These are phyloP conservation scores for Platysteira castanea DNA, from an alignment of 2,113 vertebrate species.

Conservation along the genomic window DNA sequence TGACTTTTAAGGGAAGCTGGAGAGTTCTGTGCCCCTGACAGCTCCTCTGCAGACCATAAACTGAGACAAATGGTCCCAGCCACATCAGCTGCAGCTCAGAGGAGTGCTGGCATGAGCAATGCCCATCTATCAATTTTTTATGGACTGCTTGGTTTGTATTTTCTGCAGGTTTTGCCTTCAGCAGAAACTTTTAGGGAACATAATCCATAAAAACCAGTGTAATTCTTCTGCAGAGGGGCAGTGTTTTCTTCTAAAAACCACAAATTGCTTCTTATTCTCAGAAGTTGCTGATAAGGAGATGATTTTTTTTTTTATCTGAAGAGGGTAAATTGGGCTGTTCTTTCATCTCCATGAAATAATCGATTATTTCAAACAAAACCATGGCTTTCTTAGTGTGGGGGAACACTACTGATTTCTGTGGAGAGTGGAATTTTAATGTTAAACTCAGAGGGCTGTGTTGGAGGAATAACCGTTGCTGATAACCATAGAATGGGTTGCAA, in stretches of 20 bases:
- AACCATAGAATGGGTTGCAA: not conserved
- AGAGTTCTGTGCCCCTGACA: not conserved
- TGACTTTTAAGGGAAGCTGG: not conserved
- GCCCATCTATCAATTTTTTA: not conserved
- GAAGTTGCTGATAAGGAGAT: not conserved
- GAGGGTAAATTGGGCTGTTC: not conserved
- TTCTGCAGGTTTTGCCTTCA: not conserved
- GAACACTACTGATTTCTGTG: not conserved
- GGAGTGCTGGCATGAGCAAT: not conserved
- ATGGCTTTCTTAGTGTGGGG: not conserved
- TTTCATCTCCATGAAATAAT: not conserved
- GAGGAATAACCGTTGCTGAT: not conserved
- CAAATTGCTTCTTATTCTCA: not conserved
- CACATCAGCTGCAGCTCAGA: not conserved
- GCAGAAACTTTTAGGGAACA: not conserved
- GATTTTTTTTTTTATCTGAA: not conserved
- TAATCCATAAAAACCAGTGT: not conserved
- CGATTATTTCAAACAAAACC: not conserved
- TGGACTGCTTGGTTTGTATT: not conserved
- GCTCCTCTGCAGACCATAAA: not conserved
- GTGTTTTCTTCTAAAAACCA: not conserved
- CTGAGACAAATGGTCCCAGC: not conserved
- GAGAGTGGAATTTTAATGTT: not conserved
- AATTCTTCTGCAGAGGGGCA: not conserved
- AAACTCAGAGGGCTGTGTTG: not conserved